These are phyloP conservation scores for Cololabis saira DNA, from an alignment of 2,113 vertebrate species.

Conservation along the genomic window DNA sequence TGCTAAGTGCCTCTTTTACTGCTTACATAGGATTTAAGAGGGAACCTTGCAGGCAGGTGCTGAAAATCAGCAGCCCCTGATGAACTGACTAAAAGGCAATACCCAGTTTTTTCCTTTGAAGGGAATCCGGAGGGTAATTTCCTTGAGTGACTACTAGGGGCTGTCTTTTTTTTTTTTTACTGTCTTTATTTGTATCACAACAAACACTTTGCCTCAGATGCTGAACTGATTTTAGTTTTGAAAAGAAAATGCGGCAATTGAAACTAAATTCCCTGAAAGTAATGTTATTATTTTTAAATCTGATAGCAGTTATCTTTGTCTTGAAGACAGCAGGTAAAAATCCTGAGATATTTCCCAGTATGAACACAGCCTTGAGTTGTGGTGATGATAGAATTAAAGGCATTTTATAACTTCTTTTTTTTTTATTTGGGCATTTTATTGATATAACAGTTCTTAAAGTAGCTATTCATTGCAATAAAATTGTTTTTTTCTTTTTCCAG, in stretches of 20 bases:
- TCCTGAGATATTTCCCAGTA: background rate
- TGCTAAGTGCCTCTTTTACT: too few relatives aligned
- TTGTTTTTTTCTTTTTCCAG: conserved; percentile 1
- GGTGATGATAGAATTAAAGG: conserved; percentile 11
- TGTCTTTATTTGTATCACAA: too few relatives aligned
- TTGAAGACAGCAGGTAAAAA: conserved; percentile 19
- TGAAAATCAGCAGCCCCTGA: too few relatives aligned
- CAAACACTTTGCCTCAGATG: background rate
- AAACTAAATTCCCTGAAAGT: too few relatives aligned
- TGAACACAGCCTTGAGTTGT: conserved; percentile 8
- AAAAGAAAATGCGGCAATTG: background rate
- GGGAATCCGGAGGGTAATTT: too few relatives aligned
- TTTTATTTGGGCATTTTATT: conserved; percentile 10
- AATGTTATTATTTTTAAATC: background rate
- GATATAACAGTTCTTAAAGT: conserved; percentile 3
- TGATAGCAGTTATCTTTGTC: conserved; percentile 35
- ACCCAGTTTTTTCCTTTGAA: too few relatives aligned
- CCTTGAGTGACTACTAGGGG: too few relatives aligned
- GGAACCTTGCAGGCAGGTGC: too few relatives aligned
- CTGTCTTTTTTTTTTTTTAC: too few relatives aligned
- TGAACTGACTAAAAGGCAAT: too few relatives aligned
- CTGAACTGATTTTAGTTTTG: background rate
- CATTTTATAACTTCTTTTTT: background rate
- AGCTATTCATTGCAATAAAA: conserved; percentile 2
- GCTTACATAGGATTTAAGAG: too few relatives aligned